Evolutionary conservation across 2,797 vertebrate genomes (phyloP), one percentile per base, ranked within the genome.

Genomic region (Morelia viridis): DNA sequence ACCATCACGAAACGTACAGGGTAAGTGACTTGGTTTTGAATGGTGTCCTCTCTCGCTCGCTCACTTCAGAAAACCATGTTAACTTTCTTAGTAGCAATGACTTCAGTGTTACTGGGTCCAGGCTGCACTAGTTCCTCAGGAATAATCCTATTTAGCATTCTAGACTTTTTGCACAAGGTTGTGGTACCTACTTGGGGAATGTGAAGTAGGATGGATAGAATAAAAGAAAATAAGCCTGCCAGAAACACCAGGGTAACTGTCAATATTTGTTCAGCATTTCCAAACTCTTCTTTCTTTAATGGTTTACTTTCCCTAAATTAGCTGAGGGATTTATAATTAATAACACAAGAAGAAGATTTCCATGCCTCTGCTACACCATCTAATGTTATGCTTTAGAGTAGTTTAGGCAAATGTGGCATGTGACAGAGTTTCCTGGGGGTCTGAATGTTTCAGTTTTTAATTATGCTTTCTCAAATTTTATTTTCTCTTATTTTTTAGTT

Each of bases 1-100:
- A 99, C 99, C 96, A 99, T 99, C 98, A 99, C 99, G 94, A 99
- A 99, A 94, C 98, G 99, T 89, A 98, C 98, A 0, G 99, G 99
- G 99, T 99, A 98, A 98, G 98, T 95, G 80, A 17, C 17, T 2
- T 2, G 5, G 1, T 35, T 13, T 91, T 56, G 88, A 50, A 68
- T 6, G 85, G 93, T 24, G 22, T 2, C 85, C 1, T 91, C 57
- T 61, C 24, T 58, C 85, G 28, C 0, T 46, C 9, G 53, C 4
- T 76, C 85, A 94, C 92, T 87, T 94, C 61, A 56, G 28, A 35
- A 0, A 0, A 57, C 60, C 1, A n/a, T 90, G 8, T 88, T 60
- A 2, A 87, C 35, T 68, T 7, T 85, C 88, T 41, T 68, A 84
- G 8, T 50, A 93, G 83, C n/a, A 61, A 5, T 10, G 15, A n/a